Evolutionary conservation across 2,888 invertebrate species (phyloP), one percentile per base, ranked within the genome.

Genomic region (Elaeidobius kamerunicus): DNA sequence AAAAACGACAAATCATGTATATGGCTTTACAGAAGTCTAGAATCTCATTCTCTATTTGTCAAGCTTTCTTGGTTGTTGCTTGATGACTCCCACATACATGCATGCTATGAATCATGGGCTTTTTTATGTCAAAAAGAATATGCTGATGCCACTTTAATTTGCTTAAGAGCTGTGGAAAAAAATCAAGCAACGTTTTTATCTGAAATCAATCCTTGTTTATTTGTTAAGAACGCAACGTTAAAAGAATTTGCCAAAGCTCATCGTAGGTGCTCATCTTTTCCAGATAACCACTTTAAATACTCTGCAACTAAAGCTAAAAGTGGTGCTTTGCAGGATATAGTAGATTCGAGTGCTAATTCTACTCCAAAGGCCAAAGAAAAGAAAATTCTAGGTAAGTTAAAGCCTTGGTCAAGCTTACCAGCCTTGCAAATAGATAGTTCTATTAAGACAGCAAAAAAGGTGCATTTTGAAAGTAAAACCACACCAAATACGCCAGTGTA

Each of bases 111-210:
- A 55, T 67, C 76, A 42, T 73, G 75, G 65, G 81, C 84, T 14
- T 84, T 80, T 68, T 67, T 85, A 49, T 75, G 80, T 39, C 80
- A 81, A 64, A 75, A 78, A 58, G 72, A 75, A 51, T 80, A 81
- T 66, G 76, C 80, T 11, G 81, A 82, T 62, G 80, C 82, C 2
- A 73, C 81, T 2, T 71, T 84, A 32, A 78, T 83, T 28, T 84
- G 83, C 63, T 70, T 85, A 35, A 76, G 78, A 60, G 82, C 84
- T 16, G 76, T 84, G 1, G 84, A 85, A 69, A 72, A 79, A 42
- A 81, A 81, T 66, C 81, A 82, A 62, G 77, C 78, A 17, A 76
- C 77, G 51, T 66, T 84, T 38, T 71, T 85, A 27, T 78, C 80
- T 7, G 83, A 84, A 69, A 80, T 85, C 45, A 78, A 83, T 66